Evolutionary conservation across 1,140 invertebrate genomes (phyloP), one percentile per base, ranked within the genome.

Genomic region (Anoplophora glabripennis): DNA sequence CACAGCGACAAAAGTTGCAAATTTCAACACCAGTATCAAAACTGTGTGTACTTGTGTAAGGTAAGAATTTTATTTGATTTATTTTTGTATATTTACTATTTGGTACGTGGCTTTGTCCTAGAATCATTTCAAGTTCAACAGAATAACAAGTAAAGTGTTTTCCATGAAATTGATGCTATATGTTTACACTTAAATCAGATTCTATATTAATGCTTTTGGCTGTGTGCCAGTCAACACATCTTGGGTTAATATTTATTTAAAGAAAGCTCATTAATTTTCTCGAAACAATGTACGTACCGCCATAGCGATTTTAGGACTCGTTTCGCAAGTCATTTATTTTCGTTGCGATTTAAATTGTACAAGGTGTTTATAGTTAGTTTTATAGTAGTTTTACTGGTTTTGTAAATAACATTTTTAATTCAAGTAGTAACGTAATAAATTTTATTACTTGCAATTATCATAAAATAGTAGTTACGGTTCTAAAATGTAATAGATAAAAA

Each of bases 11-110:
- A 59, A 14, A 79, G 79, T 53, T 85, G 84, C 65, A 77, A 83
- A 63, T 92, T 88, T 77, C 86, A 91, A 66, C 85, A 89, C 73
- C 87, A 92, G 69, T 92, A 81, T 77, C 87, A 90, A 62, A 93
- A 93, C 72, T 81, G 84, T 67, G 80, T 88, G 14, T 89, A 86
- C 72, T 78, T 88, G 34, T 93, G 90, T 71, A 89, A 78, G 70
- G 77, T 79, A 63, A 61, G 59, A 65, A 36, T 57, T 41, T 51
- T 48, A 37, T 38, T 46, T 28, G 17, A 59, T 35, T 14, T 42
- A 5, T 15, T 48, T 38, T 35, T 4, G 18, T n/a, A 7, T 1
- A 11, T 8, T 37, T 28, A 34, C 12, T 46, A 51, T 11, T 34
- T 5, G 15, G 12, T 52, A 41, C 7, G 11, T 37, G 21, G 28